Base-by-base conservation (phyloP, 2,797 vertebrate species). In the Rallus crepitans region DNA sequence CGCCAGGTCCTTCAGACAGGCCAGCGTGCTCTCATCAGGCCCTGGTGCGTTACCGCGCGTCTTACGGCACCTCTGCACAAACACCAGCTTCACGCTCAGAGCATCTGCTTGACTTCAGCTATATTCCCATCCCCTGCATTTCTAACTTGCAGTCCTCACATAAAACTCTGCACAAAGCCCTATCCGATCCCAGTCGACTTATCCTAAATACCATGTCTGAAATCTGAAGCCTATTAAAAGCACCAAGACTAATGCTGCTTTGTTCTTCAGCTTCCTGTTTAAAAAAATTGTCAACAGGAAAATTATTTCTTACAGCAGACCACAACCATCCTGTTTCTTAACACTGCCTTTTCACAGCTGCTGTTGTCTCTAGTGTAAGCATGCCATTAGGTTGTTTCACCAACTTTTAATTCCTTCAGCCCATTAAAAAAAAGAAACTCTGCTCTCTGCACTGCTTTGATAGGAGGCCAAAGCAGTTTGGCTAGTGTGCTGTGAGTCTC, bases 281-380 rank as follows among this genome's bases (percentile, higher is more conserved):
- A 93, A 95, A 97, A 97, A 98, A 97, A 97, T 35, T 96, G 97
- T 98, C 98, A 98, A 98, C 98, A 98, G 98, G 98, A 99, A 99
- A 98, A 98, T 94, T 95, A 96, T 95, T 97, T 98, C 94, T 98
- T 98, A 96, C 96, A 97, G 96, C 89, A 96, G 96, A 98, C 95
- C 98, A 96, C 98, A 99, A 97, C 57, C 98, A 98, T 99, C 98
- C 98, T 98, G 98, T 98, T 98, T 98, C 97, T 98, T 95, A 94
- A 97, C 93, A 87, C 93, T 61, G 81, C 31, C 94, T 97, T 97
- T 97, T 97, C 96, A 97, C 97, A 98, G 96, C 97, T 98, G 97
- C 93, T 77, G 69, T 90, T 73, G 97, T 94, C 96, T 72, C 79
- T 84, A 88, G 92, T 21, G 66, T 96, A 97, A 96, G 94, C 88